A percentile compares a stretch with the other conserved stretches of the same genome.
phyloP scores from a whole-genome alignment of 2,797 vertebrate genomes.

The Thripadectes ignobilis region DNA sequence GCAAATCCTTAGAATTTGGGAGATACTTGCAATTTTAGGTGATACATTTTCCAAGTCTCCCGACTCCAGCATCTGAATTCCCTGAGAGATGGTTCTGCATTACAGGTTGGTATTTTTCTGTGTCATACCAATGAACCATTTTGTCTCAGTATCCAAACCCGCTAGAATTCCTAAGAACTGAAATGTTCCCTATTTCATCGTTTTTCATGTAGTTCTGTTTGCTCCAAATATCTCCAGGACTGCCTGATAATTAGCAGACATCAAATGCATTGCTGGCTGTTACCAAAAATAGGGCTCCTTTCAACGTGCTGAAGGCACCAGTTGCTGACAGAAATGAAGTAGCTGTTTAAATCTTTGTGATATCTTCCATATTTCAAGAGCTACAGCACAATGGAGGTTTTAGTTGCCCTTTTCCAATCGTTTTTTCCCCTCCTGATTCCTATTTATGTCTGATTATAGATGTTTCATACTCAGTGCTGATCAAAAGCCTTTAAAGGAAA shows the following conservation, averaged over 20 bases:
- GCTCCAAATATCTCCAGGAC: not conserved
- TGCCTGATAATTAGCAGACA: not conserved
- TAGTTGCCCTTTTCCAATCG: not conserved
- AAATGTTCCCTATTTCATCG: not conserved
- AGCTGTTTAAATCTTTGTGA: conserved; percentile 17
- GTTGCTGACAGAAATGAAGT: conserved; percentile 38
- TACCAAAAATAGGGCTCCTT: conserved; percentile 9
- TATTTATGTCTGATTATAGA: not conserved
- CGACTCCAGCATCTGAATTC: not conserved
- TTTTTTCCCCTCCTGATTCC: fast-evolving
- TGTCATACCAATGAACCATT: not conserved
- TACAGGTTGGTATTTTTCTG: not conserved
- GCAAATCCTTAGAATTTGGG: not conserved
- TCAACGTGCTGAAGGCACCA: conserved; percentile 12
- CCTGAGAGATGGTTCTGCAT: not conserved
- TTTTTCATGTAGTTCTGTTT: not conserved
- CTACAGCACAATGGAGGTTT: not conserved
- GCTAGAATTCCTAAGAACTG: not conserved
- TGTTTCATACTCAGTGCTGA: not conserved
- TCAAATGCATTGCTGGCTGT: not conserved
- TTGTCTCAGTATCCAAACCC: not conserved
- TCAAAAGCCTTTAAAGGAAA: not conserved
- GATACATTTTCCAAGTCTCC: not conserved
- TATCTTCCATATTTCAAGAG: conserved; percentile 13
- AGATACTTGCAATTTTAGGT: not conserved